A percentile compares a stretch with the other conserved stretches of the same genome.
Conservation (phyloP, 2,113 vertebrate species). For the Lepus timidus region DNA sequence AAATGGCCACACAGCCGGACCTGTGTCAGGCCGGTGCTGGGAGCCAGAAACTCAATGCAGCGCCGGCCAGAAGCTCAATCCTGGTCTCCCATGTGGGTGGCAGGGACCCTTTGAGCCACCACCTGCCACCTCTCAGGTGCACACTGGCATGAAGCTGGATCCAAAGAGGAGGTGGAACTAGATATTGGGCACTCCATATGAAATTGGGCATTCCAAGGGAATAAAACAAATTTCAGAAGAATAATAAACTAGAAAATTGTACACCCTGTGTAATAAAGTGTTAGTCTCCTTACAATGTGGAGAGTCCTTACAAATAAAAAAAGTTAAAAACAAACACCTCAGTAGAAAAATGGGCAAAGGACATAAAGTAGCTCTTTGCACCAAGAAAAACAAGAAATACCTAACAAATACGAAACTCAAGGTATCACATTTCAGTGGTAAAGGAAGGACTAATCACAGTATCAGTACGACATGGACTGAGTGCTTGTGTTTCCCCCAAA, state of each 20-base stretch:
- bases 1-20: too few species aligned
- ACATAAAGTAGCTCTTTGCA: not conserved
- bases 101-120: too few species aligned
- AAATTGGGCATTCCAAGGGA: too few species aligned
- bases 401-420: not conserved
- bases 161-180: too few species aligned
- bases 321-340: not conserved
- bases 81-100: too few species aligned
- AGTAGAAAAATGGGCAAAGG: not conserved
- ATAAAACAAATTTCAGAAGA: not conserved
- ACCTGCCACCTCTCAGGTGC: too few species aligned
- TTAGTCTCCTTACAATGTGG: not conserved
- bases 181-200: too few species aligned
- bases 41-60: too few species aligned
- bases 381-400: not conserved
- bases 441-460: not conserved
- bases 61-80: too few species aligned
- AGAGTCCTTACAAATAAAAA: not conserved
- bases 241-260: constrained; percentile 35
- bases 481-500: not conserved
- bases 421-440: not conserved
- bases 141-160: too few species aligned
- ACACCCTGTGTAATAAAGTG: not conserved
- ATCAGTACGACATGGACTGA: not conserved
- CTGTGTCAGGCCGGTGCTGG: too few species aligned